Conservation (phyloP, 2,113 vertebrate species). For the Tachuris rubrigastra region DNA sequence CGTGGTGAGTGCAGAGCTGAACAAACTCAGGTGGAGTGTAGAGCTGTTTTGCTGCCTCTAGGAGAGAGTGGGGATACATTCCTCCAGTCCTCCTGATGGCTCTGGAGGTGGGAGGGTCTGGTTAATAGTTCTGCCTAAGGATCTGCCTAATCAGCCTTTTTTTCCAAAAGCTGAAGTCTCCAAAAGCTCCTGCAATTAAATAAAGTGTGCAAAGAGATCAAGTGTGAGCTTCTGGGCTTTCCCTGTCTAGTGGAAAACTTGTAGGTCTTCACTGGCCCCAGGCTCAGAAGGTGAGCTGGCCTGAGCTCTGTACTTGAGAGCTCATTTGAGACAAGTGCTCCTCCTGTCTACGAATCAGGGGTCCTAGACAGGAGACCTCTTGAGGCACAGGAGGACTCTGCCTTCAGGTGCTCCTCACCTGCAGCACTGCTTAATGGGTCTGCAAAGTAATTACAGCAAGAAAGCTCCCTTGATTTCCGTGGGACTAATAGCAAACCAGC, state of each 20-base stretch:
- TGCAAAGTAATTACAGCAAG: constrained; percentile 10
- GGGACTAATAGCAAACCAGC: not conserved
- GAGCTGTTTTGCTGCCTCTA: not conserved
- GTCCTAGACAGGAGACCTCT: not conserved
- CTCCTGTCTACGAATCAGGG: not conserved
- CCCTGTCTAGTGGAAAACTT: not conserved
- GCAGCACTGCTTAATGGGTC: not conserved
- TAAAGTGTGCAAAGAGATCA: not conserved
- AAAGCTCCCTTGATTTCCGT: not conserved
- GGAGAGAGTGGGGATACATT: not conserved
- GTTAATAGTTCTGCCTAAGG: not conserved
- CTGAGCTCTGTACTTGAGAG: not conserved
- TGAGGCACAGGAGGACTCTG: not conserved
- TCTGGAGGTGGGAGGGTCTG: not conserved
- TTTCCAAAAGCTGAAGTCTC: constrained; percentile 7
- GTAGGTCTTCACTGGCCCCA: not conserved
- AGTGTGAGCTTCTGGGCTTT: not conserved
- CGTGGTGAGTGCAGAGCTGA: not conserved
- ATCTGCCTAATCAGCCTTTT: not conserved
- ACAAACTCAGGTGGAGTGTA: not conserved
- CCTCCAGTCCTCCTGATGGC: not conserved
- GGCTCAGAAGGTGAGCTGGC: not conserved
- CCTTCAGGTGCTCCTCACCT: not conserved
- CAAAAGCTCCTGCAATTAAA: not conserved
- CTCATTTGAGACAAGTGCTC: not conserved